Conservation (phyloP, 2,113 vertebrate species). For the Leptobrachium leishanense region DNA sequence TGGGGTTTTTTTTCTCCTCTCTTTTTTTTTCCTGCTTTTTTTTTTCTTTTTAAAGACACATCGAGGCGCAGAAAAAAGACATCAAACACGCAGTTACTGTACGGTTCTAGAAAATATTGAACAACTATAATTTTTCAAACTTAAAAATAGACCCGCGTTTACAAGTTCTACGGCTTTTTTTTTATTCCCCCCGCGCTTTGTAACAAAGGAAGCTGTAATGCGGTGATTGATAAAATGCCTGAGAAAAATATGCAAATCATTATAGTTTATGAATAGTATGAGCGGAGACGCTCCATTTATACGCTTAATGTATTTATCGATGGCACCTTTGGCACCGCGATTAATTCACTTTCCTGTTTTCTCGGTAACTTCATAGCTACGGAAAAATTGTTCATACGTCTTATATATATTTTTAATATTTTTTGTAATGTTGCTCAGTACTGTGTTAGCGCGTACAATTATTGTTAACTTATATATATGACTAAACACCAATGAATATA, state of each 20-base stretch:
- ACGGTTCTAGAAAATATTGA: constrained; percentile 67
- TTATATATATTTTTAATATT: background rate
- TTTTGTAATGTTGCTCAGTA: too few relatives aligned
- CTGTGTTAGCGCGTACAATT: too few relatives aligned
- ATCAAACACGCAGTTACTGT: constrained; percentile 64
- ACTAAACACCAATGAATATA: too few relatives aligned
- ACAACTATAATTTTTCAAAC: constrained; percentile 67
- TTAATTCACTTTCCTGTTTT: constrained; percentile 27
- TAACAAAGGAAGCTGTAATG: constrained; percentile 38
- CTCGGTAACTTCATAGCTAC: background rate
- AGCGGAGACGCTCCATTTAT: constrained; percentile 26
- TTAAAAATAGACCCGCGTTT: constrained; percentile 61
- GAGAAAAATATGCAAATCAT: constrained; percentile 48
- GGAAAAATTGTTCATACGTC: background rate
- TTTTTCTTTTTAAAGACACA: constrained; percentile 72
- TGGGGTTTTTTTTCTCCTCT: constrained; percentile 45
- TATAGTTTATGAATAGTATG: constrained; percentile 39
- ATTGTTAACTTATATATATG: too few relatives aligned
- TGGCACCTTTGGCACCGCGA: constrained; percentile 16
- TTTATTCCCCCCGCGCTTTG: background rate
- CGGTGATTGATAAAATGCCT: constrained; percentile 47
- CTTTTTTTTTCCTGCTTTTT: constrained; percentile 13
- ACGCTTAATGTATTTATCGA: constrained; percentile 37
- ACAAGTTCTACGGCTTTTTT: constrained; percentile 29
- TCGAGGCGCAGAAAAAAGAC: constrained; percentile 79